Percentiles rank a stretch among this genome's conserved stretches.
phyloP scores from a whole-genome alignment of 2,113 vertebrate genomes.

The Microcebus ravelobensis region DNA sequence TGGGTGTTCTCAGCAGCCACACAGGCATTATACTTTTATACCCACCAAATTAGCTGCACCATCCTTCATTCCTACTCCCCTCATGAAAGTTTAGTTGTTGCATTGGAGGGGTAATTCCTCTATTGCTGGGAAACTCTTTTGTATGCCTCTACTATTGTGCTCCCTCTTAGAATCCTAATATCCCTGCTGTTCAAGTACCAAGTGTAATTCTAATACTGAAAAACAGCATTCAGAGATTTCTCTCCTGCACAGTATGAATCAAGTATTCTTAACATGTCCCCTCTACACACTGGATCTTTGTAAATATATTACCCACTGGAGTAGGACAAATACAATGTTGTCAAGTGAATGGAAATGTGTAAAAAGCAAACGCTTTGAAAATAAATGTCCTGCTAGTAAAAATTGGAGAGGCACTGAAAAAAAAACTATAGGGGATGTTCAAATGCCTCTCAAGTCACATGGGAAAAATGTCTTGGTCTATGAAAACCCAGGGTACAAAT shows the following conservation, averaged over 20 bases:
- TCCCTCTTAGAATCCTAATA: slow-evolving; percentile 54
- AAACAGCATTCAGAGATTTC: slow-evolving; percentile 36
- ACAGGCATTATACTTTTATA: neutral
- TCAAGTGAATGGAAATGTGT: slow-evolving; percentile 53
- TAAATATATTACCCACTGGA: slow-evolving; percentile 57
- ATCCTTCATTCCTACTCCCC: neutral
- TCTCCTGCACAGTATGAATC: slow-evolving; percentile 58
- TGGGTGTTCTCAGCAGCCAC: neutral
- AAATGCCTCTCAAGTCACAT: neutral
- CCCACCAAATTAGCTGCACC: neutral
- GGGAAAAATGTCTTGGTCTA: neutral
- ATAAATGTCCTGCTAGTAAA: slow-evolving; percentile 55
- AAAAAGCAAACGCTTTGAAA: slow-evolving; percentile 61
- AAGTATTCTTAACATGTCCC: slow-evolving; percentile 72
- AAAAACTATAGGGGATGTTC: neutral
- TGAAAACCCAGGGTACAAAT: neutral
- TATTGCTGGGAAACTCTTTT: neutral
- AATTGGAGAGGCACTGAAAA: neutral
- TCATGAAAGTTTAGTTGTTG: neutral
- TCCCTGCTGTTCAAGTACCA: neutral
- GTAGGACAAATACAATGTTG: slow-evolving; percentile 57
- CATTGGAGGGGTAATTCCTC: neutral
- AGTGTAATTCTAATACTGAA: slow-evolving; percentile 66
- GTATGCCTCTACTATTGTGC: neutral
- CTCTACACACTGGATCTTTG: slow-evolving; percentile 5